Percentiles rank a stretch among this genome's conserved stretches.
Conservation (phyloP, 2,797 vertebrate species). For the Phalanger gymnotis region DNA sequence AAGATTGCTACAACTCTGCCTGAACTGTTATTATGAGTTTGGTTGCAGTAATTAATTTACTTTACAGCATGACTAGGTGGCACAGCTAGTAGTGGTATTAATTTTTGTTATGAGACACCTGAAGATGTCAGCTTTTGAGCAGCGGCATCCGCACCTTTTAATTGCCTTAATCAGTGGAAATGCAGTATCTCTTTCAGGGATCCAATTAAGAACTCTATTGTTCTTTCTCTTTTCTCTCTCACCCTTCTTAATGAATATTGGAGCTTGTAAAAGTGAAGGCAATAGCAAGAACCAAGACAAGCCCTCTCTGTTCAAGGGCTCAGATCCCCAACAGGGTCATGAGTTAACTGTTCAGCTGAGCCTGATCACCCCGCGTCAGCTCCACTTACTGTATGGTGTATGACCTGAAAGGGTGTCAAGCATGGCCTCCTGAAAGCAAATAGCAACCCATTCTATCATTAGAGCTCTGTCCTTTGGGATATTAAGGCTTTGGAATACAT, state of each 20-base stretch:
- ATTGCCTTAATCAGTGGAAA: conserved; percentile 79
- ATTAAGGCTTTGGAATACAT: neutral
- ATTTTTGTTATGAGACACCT: conserved; percentile 82
- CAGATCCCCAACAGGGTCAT: neutral
- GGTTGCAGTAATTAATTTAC: conserved; percentile 88
- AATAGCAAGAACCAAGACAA: conserved; percentile 18
- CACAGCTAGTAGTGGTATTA: conserved; percentile 79
- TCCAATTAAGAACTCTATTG: conserved; percentile 69
- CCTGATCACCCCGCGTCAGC: neutral
- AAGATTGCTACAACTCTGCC: conserved; percentile 79
- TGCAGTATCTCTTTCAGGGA: conserved; percentile 72
- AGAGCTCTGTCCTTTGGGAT: neutral
- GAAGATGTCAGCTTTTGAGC: conserved; percentile 83
- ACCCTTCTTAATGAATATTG: conserved; percentile 55
- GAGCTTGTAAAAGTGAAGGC: conserved; percentile 22
- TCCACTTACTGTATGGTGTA: neutral
- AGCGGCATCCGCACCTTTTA: conserved; percentile 76
- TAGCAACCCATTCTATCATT: neutral
- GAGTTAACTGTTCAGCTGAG: neutral
- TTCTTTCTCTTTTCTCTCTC: conserved; percentile 61
- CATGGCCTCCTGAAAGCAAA: neutral
- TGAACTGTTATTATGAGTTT: conserved; percentile 78
- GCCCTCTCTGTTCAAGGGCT: conserved; percentile 36
- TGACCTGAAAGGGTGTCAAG: neutral
- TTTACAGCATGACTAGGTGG: conserved; percentile 85